Base-by-base conservation (phyloP, 2,113 vertebrate genomes). In the Argyrosomus japonicus region DNA sequence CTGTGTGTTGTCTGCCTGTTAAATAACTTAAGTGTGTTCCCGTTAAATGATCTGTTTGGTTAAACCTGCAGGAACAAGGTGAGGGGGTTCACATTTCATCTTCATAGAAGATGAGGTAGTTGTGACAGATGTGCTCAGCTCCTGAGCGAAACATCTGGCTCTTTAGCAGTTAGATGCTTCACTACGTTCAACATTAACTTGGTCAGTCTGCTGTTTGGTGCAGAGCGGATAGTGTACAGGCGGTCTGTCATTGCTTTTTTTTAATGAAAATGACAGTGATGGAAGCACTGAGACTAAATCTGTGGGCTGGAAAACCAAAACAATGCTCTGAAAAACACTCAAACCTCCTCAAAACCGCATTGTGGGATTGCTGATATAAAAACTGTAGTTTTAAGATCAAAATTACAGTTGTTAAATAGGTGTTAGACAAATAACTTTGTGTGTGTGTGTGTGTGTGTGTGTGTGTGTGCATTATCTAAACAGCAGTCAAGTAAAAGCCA, bases 401-500 rank as follows among this genome's bases (percentile, higher is more conserved):
- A 27, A 15, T 50, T 19, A 50, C 9, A 48, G 1, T 18, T 57
- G 1, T 8, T 9, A 40, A 40, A 40, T 4, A 6, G 12, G 43
- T 1, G 18, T 60, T 29, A 6, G 18, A 27, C 53, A 45, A 13
- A 27, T 5, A 9, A 29, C 6, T 57, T 13, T 29, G 19, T 25
- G 25, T 45, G 9, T 51, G 47, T 68, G 17, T 32, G 29, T 15
- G 62, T 21, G 40, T 23, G 54, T 32, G 56, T 56, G 13, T 48
- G 40, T 64, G 60, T 45, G 21, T 40, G 67, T 43, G 18, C 14
- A 13, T 25, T 18, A 25, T 48, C 6, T 63, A 57, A 84, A 68
- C 32, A 18, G 36, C 65, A 64, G 18, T 48, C 18, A 64, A 68
- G 48, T 57, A n/a, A 68, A 75, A 85, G 61, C 68, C 32, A 71